A percentile compares a stretch with the other conserved stretches of the same genome.
These are phyloP conservation scores for Calyptomena viridis DNA, from an alignment of 2,113 vertebrate species.

Conservation along the genomic window DNA sequence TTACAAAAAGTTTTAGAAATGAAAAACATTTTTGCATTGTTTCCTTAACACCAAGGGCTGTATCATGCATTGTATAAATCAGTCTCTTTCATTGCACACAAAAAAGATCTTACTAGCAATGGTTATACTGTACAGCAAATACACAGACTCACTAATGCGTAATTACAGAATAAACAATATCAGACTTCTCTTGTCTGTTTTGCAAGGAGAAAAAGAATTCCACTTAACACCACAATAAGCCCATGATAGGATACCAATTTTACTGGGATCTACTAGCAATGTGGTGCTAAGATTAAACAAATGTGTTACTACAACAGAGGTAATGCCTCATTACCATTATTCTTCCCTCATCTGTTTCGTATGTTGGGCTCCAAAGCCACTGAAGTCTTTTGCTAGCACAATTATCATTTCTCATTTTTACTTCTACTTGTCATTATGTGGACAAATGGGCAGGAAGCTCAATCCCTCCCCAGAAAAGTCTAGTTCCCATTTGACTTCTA, in stretches of 20 bases:
- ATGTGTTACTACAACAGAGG: not conserved
- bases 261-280: not conserved
- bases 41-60: not conserved
- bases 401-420: slow-evolving; percentile 21
- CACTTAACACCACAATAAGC: not conserved
- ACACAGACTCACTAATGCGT: not conserved
- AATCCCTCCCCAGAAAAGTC: not conserved
- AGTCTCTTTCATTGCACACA: not conserved
- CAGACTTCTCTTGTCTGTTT: not conserved
- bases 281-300: not conserved
- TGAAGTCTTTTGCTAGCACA: not conserved
- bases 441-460: not conserved
- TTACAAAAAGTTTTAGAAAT: not conserved
- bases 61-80: not conserved
- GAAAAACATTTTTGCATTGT: not conserved
- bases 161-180: slow-evolving; percentile 28
- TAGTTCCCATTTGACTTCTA: slow-evolving; percentile 7
- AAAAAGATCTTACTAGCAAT: not conserved
- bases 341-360: not conserved
- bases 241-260: not conserved
- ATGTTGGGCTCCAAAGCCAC: not conserved
- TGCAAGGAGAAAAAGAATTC: not conserved
- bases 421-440: not conserved
- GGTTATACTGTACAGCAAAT: not conserved
- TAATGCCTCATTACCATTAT: slow-evolving; percentile 15